Evolutionary conservation across 2,113 vertebrate genomes (phyloP).

Genomic region (Pantherophis guttatus): DNA sequence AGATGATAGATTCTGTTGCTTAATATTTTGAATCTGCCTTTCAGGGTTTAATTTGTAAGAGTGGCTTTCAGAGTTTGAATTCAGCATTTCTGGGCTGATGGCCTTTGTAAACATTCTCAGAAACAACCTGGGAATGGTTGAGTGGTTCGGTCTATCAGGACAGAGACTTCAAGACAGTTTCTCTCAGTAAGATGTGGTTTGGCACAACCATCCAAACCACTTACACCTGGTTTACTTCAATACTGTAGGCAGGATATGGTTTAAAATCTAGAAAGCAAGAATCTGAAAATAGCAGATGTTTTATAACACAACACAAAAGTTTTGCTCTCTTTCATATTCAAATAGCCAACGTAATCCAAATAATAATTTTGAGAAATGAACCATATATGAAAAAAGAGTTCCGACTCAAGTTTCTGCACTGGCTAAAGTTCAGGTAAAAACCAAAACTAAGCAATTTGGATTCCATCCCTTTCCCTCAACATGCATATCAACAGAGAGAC

Average conservation of each 20-base stretch:
- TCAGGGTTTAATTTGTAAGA: conserved; percentile 61
- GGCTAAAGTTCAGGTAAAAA: background rate
- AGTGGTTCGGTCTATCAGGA: conserved; percentile 54
- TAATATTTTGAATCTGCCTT: conserved; percentile 52
- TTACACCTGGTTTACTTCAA: conserved; percentile 74
- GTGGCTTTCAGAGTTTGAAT: conserved; percentile 56
- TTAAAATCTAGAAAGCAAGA: conserved; percentile 60
- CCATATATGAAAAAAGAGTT: background rate
- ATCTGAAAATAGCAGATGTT: conserved; percentile 66
- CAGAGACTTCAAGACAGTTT: conserved; percentile 63
- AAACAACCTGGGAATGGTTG: conserved; percentile 55
- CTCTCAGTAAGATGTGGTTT: conserved; percentile 73
- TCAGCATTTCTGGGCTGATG: conserved; percentile 66
- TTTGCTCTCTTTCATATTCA: conserved; percentile 38
- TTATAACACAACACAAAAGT: conserved; percentile 41
- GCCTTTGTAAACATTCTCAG: conserved; percentile 69
- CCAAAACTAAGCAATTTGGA: background rate
- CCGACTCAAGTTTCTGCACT: conserved; percentile 22
- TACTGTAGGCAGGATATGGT: conserved; percentile 65
- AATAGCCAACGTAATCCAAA: conserved; percentile 62
- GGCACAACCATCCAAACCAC: conserved; percentile 71
- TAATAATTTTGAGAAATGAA: conserved; percentile 59
- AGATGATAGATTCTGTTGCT: conserved; percentile 56
- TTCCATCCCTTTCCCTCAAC: background rate
- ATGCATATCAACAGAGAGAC: background rate